Evolutionary conservation across 1,140 invertebrate genomes (phyloP).

Genomic region (Leucophenga varia): DNA sequence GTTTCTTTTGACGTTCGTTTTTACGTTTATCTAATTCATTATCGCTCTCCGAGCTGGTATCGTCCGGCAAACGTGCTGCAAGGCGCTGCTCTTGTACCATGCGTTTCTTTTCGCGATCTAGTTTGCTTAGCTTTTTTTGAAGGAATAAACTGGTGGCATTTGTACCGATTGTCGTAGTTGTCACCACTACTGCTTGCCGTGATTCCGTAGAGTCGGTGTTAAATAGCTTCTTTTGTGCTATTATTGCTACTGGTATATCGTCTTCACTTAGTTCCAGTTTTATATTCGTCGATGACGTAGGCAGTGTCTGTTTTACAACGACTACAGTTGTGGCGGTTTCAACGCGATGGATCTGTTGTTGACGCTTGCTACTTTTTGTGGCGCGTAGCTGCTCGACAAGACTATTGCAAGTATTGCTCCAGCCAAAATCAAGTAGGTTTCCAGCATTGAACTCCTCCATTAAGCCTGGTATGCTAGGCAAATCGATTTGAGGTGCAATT

Average conservation of each 20-base stretch:
- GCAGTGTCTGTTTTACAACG: background rate
- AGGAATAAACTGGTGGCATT: conserved; percentile 22
- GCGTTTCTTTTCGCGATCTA: conserved; percentile 47
- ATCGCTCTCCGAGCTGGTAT: conserved; percentile 50
- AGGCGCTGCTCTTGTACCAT: conserved; percentile 43
- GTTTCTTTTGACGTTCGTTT: conserved; percentile 44
- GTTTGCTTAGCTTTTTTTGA: conserved; percentile 46
- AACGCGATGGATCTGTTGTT: background rate
- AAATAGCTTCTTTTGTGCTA: conserved; percentile 5
- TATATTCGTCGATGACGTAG: conserved; percentile 17
- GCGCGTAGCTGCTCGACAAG: conserved; percentile 43
- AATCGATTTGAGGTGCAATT: conserved; percentile 1
- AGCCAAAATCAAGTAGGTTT: conserved; percentile 34
- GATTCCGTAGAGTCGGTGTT: conserved; percentile 3
- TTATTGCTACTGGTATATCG: conserved; percentile 38
- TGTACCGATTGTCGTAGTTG: conserved; percentile 27
- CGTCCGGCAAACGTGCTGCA: conserved; percentile 37
- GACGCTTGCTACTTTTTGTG: background rate
- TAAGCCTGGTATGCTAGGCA: conserved; percentile 8
- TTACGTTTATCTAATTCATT: conserved; percentile 42
- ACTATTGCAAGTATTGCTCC: conserved; percentile 50
- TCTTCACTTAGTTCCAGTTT: conserved; percentile 43
- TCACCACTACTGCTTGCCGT: conserved; percentile 26
- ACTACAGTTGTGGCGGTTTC: background rate
- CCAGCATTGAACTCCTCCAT: conserved; percentile 16